These are phyloP conservation scores for Caenorhabditis sinica DNA, from an alignment of 2,888 invertebrate species.

Conservation along the genomic window DNA sequence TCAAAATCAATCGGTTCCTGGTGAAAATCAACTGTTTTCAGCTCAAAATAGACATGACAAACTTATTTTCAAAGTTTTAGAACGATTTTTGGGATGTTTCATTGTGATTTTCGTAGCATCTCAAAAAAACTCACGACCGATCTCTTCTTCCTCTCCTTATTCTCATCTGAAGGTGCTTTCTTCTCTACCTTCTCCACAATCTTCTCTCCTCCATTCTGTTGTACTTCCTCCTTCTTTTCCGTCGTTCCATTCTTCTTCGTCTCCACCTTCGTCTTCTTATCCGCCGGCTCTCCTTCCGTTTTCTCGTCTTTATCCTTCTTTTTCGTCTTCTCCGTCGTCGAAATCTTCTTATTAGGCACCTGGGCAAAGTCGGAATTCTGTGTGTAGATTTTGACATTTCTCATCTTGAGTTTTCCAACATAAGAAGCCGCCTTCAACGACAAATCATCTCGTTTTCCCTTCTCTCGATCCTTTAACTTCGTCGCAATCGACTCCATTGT, in stretches of 20 bases:
- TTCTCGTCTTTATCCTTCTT: slow-evolving; percentile 47
- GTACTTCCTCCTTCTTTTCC: slow-evolving; percentile 10
- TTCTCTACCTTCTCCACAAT: not conserved
- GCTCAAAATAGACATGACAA: too few species aligned
- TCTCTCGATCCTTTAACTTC: slow-evolving; percentile 76
- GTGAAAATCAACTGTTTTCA: too few species aligned
- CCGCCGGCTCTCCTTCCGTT: slow-evolving; percentile 52
- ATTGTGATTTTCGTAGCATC: not conserved
- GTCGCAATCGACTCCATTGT: slow-evolving; percentile 52
- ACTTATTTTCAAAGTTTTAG: too few species aligned
- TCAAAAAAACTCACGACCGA: not conserved
- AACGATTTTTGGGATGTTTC: not conserved
- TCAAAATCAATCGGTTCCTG: too few species aligned
- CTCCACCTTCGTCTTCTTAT: slow-evolving; percentile 56
- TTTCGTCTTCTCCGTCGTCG: slow-evolving; percentile 35
- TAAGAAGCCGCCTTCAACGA: slow-evolving; percentile 80
- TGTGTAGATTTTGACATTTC: slow-evolving; percentile 63
- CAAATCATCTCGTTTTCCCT: slow-evolving; percentile 79
- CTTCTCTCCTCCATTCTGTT: slow-evolving; percentile 23
- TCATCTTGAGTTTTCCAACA: slow-evolving; percentile 74
- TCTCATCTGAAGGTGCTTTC: slow-evolving; percentile 8
- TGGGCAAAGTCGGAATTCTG: slow-evolving; percentile 31
- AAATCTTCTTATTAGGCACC: slow-evolving; percentile 25
- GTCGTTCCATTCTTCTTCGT: slow-evolving; percentile 23
- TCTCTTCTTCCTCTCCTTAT: slow-evolving; percentile 54